Conservation (phyloP, 2,888 invertebrate genomes). For the Selenia dentaria region DNA sequence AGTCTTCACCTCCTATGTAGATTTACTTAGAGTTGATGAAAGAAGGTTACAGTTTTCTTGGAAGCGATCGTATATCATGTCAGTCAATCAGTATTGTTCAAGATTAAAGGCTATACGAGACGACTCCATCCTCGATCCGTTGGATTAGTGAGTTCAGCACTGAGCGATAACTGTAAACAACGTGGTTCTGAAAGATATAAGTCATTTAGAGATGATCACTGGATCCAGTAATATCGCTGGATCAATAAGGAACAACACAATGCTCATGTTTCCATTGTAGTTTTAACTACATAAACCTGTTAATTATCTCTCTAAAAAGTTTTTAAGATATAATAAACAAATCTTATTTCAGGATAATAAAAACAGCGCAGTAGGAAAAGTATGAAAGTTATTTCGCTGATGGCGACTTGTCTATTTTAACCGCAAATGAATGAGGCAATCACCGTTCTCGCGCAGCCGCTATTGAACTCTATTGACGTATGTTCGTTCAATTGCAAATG, state of each 20-base stretch:
- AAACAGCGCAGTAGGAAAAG: too few relatives aligned
- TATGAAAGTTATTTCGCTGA: neutral
- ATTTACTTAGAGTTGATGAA: too few relatives aligned
- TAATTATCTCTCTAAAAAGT: too few relatives aligned
- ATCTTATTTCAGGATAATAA: too few relatives aligned
- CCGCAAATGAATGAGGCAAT: constrained; percentile 16
- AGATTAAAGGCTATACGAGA: constrained; percentile 16
- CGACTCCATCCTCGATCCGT: constrained; percentile 1
- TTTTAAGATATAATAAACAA: too few relatives aligned
- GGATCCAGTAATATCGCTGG: too few relatives aligned
- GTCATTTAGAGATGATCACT: constrained; percentile 4
- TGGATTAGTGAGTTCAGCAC: constrained; percentile 11
- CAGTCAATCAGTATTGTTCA: constrained; percentile 16
- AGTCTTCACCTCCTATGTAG: too few relatives aligned
- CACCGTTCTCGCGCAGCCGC: constrained; percentile 26
- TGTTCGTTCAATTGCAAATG: constrained; percentile 58
- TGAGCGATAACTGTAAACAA: constrained; percentile 11
- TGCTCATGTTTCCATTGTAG: too few relatives aligned
- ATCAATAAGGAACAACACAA: too few relatives aligned
- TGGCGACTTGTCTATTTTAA: neutral
- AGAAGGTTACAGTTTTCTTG: constrained; percentile 4
- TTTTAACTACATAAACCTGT: too few relatives aligned
- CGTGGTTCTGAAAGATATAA: constrained; percentile 2
- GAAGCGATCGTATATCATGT: constrained; percentile 16
- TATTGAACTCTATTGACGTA: constrained; percentile 50